Evolutionary conservation across 2,113 vertebrate species (phyloP).

Genomic region (Leptobrachium leishanense): DNA sequence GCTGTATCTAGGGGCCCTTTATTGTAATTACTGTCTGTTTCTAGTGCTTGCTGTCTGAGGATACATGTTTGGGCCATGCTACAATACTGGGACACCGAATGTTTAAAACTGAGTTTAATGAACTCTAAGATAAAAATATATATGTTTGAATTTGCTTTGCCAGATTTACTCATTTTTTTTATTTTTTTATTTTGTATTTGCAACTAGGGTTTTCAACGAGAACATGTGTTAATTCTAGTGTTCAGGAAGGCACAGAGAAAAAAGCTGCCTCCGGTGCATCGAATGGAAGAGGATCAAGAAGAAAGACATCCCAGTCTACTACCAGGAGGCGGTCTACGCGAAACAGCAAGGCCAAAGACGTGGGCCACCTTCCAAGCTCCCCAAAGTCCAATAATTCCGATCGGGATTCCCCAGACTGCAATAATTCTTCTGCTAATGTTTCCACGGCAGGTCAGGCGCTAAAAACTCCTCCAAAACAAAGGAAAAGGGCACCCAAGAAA

Average conservation of each 20-base stretch:
- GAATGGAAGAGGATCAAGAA: constrained; percentile 78
- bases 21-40: no score
- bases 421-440: constrained; percentile 59
- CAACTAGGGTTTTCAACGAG: constrained; percentile 21
- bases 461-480: constrained; percentile 72
- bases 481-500: constrained; percentile 71
- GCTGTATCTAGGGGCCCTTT: no score
- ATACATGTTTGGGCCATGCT: no score
- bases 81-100: no score
- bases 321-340: constrained; percentile 80
- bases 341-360: constrained; percentile 73
- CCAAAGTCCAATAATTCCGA: constrained; percentile 72
- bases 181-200: constrained; percentile 7
- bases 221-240: constrained; percentile 74
- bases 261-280: constrained; percentile 77
- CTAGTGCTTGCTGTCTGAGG: no score
- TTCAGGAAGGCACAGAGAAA: constrained; percentile 88
- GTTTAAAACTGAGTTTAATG: no score
- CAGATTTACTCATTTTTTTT: constrained; percentile 15
- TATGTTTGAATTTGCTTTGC: neutral
- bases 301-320: constrained; percentile 69
- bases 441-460: constrained; percentile 58
- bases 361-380: constrained; percentile 67
- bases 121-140: no score
- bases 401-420: constrained; percentile 67